Conservation (phyloP, 2,797 vertebrate species). For the Mormyrops attenuatus region DNA sequence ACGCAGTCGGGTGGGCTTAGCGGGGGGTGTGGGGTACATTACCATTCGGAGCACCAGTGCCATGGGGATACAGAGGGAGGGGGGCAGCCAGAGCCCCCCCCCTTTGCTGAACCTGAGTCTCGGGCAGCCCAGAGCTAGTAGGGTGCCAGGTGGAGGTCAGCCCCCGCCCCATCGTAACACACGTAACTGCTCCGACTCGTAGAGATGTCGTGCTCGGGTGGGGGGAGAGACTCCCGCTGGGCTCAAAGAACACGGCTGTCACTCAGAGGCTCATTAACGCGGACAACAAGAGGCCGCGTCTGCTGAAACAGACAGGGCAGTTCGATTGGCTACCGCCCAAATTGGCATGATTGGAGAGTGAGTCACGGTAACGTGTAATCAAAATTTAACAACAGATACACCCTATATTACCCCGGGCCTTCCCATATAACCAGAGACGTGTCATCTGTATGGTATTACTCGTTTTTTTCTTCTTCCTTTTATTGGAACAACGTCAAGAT, state of each 20-base stretch:
- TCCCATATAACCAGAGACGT: constrained; percentile 49
- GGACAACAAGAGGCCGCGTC: constrained; percentile 57
- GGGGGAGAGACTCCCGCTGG: constrained; percentile 43
- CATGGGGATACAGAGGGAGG: constrained; percentile 5
- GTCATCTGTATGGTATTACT: constrained; percentile 55
- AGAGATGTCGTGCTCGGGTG: constrained; percentile 33
- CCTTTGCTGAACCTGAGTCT: constrained; percentile 18
- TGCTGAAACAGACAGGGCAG: constrained; percentile 42
- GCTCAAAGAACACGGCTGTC: constrained; percentile 59
- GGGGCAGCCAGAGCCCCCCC: neutral
- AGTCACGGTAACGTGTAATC: constrained; percentile 68
- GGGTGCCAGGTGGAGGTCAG: constrained; percentile 36
- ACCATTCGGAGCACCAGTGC: constrained; percentile 28
- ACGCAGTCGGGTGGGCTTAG: constrained; percentile 24
- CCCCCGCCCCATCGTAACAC: neutral
- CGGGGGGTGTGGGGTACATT: constrained; percentile 10
- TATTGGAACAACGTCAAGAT: constrained; percentile 14
- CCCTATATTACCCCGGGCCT: constrained; percentile 38
- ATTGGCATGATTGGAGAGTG: constrained; percentile 66
- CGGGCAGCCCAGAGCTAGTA: constrained; percentile 20
- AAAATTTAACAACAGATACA: constrained; percentile 65
- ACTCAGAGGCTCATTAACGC: constrained; percentile 68
- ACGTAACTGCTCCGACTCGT: constrained; percentile 25
- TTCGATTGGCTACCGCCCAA: constrained; percentile 61
- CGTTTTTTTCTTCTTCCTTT: neutral